A percentile compares a stretch with the other conserved stretches of the same genome.
Conservation (phyloP, 53 echinoderm and acorn worm genomes). For the Arbacia lixula region DNA sequence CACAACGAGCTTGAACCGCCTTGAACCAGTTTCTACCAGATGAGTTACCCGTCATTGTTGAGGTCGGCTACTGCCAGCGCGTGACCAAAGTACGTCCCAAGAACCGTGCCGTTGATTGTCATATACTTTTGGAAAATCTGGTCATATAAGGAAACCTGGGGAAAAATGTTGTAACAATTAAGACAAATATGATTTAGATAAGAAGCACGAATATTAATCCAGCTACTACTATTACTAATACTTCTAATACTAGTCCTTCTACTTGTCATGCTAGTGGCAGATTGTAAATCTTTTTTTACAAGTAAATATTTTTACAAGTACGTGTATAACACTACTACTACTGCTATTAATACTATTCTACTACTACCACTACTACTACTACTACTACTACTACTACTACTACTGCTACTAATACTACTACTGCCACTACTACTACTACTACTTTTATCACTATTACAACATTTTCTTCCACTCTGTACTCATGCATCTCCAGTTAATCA, state of each 20-base stretch:
- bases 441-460: no score
- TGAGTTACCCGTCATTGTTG: conserved; percentile 24
- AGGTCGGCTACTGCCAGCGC: conserved; percentile 24
- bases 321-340: background rate
- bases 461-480: no score
- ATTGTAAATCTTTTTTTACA: no score
- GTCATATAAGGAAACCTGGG: conserved; percentile 4
- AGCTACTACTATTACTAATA: conserved; percentile 4
- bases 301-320: background rate
- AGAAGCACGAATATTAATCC: background rate
- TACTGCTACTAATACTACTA: conserved; percentile 16
- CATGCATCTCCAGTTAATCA: no score
- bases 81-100: conserved; percentile 32
- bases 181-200: no score
- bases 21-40: no score
- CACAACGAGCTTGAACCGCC: no score
- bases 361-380: no score
- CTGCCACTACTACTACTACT: background rate
- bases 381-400: conserved; percentile 22
- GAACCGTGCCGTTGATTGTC: background rate
- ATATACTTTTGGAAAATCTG: background rate
- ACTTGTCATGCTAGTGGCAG: background rate
- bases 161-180: no score
- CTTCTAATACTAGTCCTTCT: background rate
- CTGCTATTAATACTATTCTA: no score